These are phyloP conservation scores for Lanistes nyassanus DNA, from an alignment of 1,140 invertebrate genomes.

Conservation along the genomic window DNA sequence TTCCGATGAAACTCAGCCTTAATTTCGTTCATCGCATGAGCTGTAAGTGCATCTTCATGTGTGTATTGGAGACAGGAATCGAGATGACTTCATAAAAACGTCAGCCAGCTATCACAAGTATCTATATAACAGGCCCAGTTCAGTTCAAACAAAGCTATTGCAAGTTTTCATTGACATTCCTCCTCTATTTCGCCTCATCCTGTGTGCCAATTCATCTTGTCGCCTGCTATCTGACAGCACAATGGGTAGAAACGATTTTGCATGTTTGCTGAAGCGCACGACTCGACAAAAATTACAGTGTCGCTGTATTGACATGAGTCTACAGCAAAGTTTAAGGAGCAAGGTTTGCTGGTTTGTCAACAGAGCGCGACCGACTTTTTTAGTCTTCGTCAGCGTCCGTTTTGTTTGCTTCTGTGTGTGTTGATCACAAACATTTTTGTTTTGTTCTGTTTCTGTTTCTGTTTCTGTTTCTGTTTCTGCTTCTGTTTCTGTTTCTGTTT, in stretches of 20 bases:
- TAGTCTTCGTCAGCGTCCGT: background rate
- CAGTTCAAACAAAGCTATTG: too few species aligned
- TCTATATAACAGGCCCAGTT: too few species aligned
- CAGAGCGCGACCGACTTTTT: background rate
- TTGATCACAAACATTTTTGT: background rate
- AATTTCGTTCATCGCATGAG: too few species aligned
- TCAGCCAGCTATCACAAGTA: too few species aligned
- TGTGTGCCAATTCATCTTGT: background rate
- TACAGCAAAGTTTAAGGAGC: background rate
- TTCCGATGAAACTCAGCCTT: too few species aligned
- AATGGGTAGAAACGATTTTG: background rate
- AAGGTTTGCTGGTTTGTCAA: background rate
- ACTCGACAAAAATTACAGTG: background rate
- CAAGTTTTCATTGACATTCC: too few species aligned
- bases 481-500: background rate
- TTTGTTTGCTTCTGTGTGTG: constrained; percentile 6
- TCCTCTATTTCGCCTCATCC: too few species aligned
- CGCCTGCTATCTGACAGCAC: too few species aligned
- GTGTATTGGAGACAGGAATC: too few species aligned
- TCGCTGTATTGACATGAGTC: background rate
- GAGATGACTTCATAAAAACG: too few species aligned
- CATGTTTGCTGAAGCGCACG: background rate
- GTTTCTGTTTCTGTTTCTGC: background rate
- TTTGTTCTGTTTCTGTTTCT: background rate
- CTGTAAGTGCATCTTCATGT: too few species aligned